Evolutionary conservation across 1,140 invertebrate species (phyloP), one percentile per base, ranked within the genome.

Genomic region (Meloidogyne floridensis): DNA sequence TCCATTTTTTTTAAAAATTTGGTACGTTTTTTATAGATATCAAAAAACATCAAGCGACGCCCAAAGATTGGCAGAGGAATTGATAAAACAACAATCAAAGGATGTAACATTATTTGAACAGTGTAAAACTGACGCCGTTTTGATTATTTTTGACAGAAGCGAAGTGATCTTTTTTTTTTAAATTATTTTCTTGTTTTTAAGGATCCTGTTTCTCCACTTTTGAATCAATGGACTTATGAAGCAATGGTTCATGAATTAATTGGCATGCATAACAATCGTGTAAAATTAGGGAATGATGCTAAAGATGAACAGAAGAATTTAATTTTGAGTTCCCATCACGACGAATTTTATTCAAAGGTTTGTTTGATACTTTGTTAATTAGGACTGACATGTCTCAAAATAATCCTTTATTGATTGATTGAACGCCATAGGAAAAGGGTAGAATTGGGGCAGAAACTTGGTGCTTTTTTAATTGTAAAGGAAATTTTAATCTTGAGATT

Each of bases 171-270:
- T 74, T 81, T 72, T 80, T 76, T 89, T 98, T 94, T 98, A 84
- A 88, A 98, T 13, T 96, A 98, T 90, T 92, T 96, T 85, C 92
- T 94, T 87, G 94, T 95, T 11, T 8, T n/a, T 20, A 56, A 77
- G 90, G 98, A 99, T 92, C 94, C 96, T 0, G 93, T 99, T 0
- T 98, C 98, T 3, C 97, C 97, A 0, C 91, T 99, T 72, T 91
- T 99, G n/a, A 98, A 95, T 92, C 97, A 96, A 93, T 99, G 98
- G 98, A 99, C 97, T 0, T 99, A 99, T 91, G 97, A 99, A 91
- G 97, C 97, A 9, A 99, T 99, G 97, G 96, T 99, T 3, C 97
- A 99, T 91, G 97, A 99, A 92, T 91, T 99, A 72, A 91, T 99
- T 43, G 94, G 94, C 0, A 97, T 99, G 84, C 94, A 93, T 84